Evolutionary conservation across 2,113 vertebrate species (phyloP), one percentile per base, ranked within the genome.

Genomic region (Pedionomus torquatus): DNA sequence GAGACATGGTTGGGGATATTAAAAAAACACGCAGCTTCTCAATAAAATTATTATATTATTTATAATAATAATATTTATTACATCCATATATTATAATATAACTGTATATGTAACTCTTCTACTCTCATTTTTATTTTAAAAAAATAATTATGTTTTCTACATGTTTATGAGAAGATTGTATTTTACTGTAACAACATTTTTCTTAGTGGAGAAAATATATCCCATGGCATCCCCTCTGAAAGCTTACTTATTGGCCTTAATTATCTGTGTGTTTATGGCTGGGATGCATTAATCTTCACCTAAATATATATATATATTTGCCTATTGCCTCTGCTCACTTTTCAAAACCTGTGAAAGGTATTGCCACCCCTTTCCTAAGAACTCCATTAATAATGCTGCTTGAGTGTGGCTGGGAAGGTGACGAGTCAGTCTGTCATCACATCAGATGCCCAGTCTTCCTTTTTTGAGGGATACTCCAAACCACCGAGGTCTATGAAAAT

Each of bases 11-110:
- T 55, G 24, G 2, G 13, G 11, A 55, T 46, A 71, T 88, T 76
- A 63, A 61, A 12, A 35, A 11, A 0, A 0, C 1, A 1, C 14
- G 35, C 14, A 35, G 5, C 10, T 26, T 71, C 20, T 16, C 26
- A 37, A 33, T 93, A 58, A 89, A 82, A 63, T 80, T 41, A 31
- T n/a, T n/a, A n/a, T n/a, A n/a, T n/a, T n/a, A n/a, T n/a, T n/a
- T n/a, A n/a, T n/a, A n/a, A n/a, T n/a, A n/a, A n/a, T n/a, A n/a
- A n/a, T n/a, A n/a, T n/a, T n/a, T n/a, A n/a, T n/a, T n/a, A n/a
- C n/a, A n/a, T n/a, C n/a, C n/a, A n/a, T n/a, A n/a, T n/a, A n/a
- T n/a, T n/a, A n/a, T n/a, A n/a, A n/a, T n/a, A n/a, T n/a, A n/a
- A n/a, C n/a, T n/a, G n/a, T n/a, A n/a, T n/a, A n/a, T n/a, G n/a